Base-by-base conservation (phyloP, 2,113 vertebrate species). In the Eudorcas thomsonii region DNA sequence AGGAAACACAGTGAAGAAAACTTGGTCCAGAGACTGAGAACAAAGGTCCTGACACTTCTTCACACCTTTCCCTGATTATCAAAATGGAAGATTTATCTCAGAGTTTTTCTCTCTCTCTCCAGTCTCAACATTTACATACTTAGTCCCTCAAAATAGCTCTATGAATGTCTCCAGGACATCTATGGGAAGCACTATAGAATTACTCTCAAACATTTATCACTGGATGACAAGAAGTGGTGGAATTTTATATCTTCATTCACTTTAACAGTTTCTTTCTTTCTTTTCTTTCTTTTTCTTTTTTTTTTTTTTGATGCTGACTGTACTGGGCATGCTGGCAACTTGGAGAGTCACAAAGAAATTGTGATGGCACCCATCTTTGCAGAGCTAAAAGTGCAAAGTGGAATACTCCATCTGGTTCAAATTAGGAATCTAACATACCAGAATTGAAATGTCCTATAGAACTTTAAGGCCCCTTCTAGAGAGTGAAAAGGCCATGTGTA, bases 181-280 rank as follows among this genome's bases (percentile, higher is more conserved):
- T 11, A 10, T 19, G 23, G 55, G 13, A 57, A 78, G 50, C 3
- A 5, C 15, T 52, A 14, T 33, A 17, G 67, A 67, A 25, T 39
- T 43, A 25, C 23, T 25, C 25, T 60, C 77, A 78, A 77, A 78
- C 7, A 19, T 82, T 26, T 6, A 6, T 52, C 25, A 8, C 10
- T 11, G 43, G 19, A 6, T 33, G 19, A 11, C 7, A 30, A 21
- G 4, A 8, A 36, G 23, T 0, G 1, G 52, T 10, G 19, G 36
- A 7, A 8, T 26, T 23, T 17, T 23, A 8, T 1, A 1, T 50
- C 64, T 14, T 85, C 36, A 10, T 36, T 59, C 82, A 39, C 8
- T 7, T 13, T 26, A 45, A 54, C 17, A 17, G 7, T 26, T 43
- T 5, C 7, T 36, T n/a, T 16, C 25, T 45, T 60, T 39, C 7